A percentile compares a stretch with the other conserved stretches of the same genome.
Evolutionary conservation across 2,113 vertebrate species (phyloP).

Genomic region (Podarcis muralis): DNA sequence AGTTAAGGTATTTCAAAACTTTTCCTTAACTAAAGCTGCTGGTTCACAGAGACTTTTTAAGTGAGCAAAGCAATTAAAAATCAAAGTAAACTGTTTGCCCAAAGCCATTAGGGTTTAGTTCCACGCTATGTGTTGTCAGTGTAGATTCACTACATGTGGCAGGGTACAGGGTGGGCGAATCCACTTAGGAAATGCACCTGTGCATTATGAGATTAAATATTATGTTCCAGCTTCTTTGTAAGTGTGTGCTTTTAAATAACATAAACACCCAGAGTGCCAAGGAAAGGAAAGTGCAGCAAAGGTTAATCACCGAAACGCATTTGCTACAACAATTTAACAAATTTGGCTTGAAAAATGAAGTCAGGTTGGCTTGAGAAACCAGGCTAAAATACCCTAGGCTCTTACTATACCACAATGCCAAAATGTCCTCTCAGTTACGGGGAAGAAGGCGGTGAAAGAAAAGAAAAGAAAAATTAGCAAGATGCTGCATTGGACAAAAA

Average conservation of each 20-base stretch:
- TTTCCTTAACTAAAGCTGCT: constrained; percentile 4
- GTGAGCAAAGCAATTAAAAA: constrained; percentile 6
- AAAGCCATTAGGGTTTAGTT: neutral
- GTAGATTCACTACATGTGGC: neutral
- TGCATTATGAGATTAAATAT: neutral
- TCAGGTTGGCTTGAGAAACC: neutral
- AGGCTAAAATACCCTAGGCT: constrained; percentile 9
- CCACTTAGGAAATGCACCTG: constrained; percentile 16
- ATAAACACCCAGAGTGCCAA: neutral
- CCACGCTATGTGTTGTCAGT: constrained; percentile 3
- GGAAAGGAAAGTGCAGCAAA: constrained; percentile 6
- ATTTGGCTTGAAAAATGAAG: constrained; percentile 33
- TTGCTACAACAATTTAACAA: neutral
- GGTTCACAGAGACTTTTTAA: neutral
- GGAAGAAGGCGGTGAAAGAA: fast-evolving
- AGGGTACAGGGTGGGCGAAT: neutral
- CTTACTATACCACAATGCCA: neutral
- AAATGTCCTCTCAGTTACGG: neutral
- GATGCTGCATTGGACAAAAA: neutral
- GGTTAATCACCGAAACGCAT: neutral
- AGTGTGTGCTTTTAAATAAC: constrained; percentile 19
- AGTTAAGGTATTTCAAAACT: neutral
- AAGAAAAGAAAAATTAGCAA: constrained; percentile 3
- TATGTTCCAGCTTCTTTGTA: neutral
- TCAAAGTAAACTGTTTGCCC: neutral